These are phyloP conservation scores for Cuculus canorus DNA, from an alignment of 2,797 vertebrate genomes.

Conservation along the genomic window DNA sequence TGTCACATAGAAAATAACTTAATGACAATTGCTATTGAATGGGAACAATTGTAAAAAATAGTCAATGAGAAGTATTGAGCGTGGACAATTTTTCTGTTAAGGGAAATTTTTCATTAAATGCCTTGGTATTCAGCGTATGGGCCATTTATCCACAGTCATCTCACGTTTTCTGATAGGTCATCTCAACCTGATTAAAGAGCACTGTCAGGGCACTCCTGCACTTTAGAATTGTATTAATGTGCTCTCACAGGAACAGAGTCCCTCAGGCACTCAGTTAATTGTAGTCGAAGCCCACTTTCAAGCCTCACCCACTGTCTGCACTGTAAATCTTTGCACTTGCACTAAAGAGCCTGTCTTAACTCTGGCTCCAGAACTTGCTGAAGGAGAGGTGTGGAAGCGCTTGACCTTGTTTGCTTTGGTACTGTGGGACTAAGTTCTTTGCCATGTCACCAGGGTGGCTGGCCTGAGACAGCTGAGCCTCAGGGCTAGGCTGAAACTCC, in stretches of 20 bases:
- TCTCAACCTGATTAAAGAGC: not conserved
- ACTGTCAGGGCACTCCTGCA: not conserved
- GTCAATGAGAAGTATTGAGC: conserved; percentile 71
- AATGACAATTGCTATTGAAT: conserved; percentile 77
- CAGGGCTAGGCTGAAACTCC: not conserved
- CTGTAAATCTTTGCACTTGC: not conserved
- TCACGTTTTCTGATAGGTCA: conserved; percentile 21
- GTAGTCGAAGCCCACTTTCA: not conserved
- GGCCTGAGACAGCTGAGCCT: not conserved
- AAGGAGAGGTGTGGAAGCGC: not conserved
- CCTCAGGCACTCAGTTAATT: not conserved
- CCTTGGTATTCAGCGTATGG: conserved; percentile 20
- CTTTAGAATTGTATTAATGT: not conserved
- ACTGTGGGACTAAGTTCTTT: not conserved
- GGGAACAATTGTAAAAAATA: conserved; percentile 71
- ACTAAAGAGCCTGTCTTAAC: not conserved
- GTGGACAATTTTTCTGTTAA: conserved; percentile 39
- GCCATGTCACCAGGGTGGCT: not conserved
- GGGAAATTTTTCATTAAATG: conserved; percentile 38
- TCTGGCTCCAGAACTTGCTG: not conserved
- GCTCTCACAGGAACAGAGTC: not conserved
- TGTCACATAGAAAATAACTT: conserved; percentile 76
- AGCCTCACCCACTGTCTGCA: not conserved
- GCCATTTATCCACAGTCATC: not conserved
- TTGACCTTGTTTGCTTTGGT: not conserved